These are phyloP conservation scores for Erynnis tages DNA, from an alignment of 2,888 invertebrate genomes.

Conservation along the genomic window DNA sequence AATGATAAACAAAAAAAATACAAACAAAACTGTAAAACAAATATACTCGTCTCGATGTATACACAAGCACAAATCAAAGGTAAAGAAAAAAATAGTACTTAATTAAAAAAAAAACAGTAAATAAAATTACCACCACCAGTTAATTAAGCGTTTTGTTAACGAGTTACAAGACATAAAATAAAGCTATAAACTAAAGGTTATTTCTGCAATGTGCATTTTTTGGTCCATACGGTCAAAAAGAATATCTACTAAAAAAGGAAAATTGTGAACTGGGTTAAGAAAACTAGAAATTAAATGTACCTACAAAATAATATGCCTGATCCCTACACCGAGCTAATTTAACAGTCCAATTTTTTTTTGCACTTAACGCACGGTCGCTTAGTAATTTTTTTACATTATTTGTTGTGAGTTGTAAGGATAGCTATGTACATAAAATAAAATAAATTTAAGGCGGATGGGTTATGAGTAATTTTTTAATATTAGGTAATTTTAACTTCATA, in stretches of 20 bases:
- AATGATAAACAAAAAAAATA: slow-evolving; percentile 21
- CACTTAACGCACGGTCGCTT: no score
- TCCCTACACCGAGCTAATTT: no score
- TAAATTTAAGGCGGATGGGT: no score
- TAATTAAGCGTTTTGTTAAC: slow-evolving; percentile 48
- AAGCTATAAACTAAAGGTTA: slow-evolving; percentile 17
- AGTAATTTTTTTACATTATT: no score
- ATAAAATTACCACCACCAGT: slow-evolving; percentile 57
- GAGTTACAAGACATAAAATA: slow-evolving; percentile 10
- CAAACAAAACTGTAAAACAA: slow-evolving; percentile 21
- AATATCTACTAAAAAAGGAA: slow-evolving; percentile 18
- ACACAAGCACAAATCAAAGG: slow-evolving; percentile 50
- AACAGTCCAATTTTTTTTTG: no score
- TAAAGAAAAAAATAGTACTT: slow-evolving; percentile 42
- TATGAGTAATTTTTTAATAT: no score
- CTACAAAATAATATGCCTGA: no score
- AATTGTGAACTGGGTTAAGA: neutral
- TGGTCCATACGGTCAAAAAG: slow-evolving; percentile 64
- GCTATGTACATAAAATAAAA: no score
- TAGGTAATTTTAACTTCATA: no score
- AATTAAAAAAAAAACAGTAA: slow-evolving; percentile 41
- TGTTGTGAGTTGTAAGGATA: no score
- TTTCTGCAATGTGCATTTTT: slow-evolving; percentile 72
- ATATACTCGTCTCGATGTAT: slow-evolving; percentile 53
- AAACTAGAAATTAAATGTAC: neutral